Evolutionary conservation across 2,113 vertebrate species (phyloP), one percentile per base, ranked within the genome.

Genomic region (Mus spicilegus): DNA sequence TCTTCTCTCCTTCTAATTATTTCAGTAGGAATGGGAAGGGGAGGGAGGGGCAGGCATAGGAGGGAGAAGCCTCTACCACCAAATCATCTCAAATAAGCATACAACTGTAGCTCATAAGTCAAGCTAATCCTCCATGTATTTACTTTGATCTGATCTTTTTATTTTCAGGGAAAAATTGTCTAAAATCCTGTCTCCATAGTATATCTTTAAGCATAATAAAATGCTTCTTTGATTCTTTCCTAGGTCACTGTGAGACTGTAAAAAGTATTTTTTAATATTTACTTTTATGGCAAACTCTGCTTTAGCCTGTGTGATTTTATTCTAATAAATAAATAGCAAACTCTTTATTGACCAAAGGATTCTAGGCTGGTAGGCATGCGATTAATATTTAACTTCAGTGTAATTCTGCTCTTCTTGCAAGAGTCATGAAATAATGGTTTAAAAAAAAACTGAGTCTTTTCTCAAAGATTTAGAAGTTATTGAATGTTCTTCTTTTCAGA

Each of bases 1-100:
- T 69, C 63, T 89, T 93, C 94, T 87, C 54, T 85, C 46, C 73
- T 90, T 93, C 85, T 94, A 92, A 94, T 93, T 94, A 93, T 96
- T 97, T 90, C 75, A 72, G 86, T 78, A 46, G 51, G 49, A 26
- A 26, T 54, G 36, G 26, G 36, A 19, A 36, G 14, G 8, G 19
- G 7, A 56, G 17, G 28, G 42, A 42, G 42, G 5, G 10, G 49
- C 5, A 65, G 20, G 33, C 22, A 22, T 63, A 77, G 42, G 56
- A 82, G 67, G 49, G 5, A 85, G 54, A 95, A 82, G 73, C 22
- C 42, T 87, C 46, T 84, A 39, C 16, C 19, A 51, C 33, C 28
- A 93, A 70, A 51, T 94, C 61, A 88, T 90, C 77, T 80, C 56
- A 80, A 87, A 73, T 89, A 91, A 73, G n/a, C 56, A 63, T 3